phyloP scores from a whole-genome alignment of 2,888 invertebrate genomes.

The Neocrepidodera transversa region DNA sequence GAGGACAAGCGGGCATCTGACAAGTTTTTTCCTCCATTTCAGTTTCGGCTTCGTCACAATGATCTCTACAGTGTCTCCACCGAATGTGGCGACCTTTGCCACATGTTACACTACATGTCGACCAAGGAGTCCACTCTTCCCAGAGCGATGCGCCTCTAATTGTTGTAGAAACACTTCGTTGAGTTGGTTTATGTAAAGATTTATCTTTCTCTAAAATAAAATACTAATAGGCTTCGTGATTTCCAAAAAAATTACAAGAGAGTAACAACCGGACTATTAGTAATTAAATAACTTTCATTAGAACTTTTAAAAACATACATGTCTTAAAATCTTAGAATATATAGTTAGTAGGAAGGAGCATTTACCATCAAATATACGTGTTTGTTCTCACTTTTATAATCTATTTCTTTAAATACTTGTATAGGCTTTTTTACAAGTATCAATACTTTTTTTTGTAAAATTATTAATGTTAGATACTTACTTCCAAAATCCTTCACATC shows the following conservation, averaged over 20 bases:
- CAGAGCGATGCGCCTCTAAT: conserved; percentile 48
- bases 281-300: too few species aligned
- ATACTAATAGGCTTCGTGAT: too few species aligned
- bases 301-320: too few species aligned
- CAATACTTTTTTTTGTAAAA: too few species aligned
- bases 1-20: conserved; percentile 61
- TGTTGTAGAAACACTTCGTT: neutral
- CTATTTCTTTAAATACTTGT: too few species aligned
- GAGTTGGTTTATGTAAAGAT: neutral
- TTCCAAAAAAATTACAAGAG: too few species aligned
- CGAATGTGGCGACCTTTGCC: conserved; percentile 68
- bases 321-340: too few species aligned
- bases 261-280: too few species aligned
- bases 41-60: conserved; percentile 59
- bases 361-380: too few species aligned
- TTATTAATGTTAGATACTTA: neutral
- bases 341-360: too few species aligned
- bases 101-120: conserved; percentile 70
- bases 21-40: conserved; percentile 64
- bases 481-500: neutral
- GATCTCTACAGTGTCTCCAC: conserved; percentile 63
- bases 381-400: too few species aligned
- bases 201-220: neutral
- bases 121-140: conserved; percentile 67
- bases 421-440: too few species aligned